phyloP scores from a whole-genome alignment of 2,113 vertebrate genomes.

The Grammomys surdaster region DNA sequence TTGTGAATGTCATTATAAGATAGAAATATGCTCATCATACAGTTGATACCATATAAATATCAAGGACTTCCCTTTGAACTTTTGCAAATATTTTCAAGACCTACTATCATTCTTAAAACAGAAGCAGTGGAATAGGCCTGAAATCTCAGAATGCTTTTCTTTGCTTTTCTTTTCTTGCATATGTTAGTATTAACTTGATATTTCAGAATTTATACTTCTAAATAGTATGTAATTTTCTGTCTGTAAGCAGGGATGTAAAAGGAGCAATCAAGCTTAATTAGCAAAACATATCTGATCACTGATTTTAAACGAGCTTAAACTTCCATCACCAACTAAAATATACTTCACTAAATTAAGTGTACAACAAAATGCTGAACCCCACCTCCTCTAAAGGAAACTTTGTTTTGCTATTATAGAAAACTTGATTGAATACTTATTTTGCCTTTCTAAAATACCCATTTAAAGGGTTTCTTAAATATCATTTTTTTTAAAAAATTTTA shows the following conservation, averaged over 20 bases:
- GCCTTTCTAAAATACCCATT: slow-evolving; percentile 9
- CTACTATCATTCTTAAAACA: slow-evolving; percentile 7
- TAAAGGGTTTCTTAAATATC: slow-evolving; percentile 28
- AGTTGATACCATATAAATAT: background rate
- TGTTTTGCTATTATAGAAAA: slow-evolving; percentile 15
- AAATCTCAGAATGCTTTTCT: slow-evolving; percentile 28
- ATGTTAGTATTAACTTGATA: slow-evolving; percentile 63
- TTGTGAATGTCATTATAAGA: background rate
- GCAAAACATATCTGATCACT: slow-evolving; percentile 19
- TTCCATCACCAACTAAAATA: slow-evolving; percentile 28
- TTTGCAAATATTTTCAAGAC: slow-evolving; percentile 31
- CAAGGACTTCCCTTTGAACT: background rate
- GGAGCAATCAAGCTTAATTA: slow-evolving; percentile 46
- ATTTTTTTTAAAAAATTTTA: slow-evolving; percentile 21
- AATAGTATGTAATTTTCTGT: slow-evolving; percentile 12
- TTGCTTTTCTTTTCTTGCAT: slow-evolving; percentile 40
- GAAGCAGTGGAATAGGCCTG: background rate
- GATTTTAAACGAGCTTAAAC: background rate
- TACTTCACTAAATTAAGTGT: background rate
- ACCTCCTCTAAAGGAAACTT: background rate
- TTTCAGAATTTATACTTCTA: slow-evolving; percentile 60
- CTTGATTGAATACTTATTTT: background rate
- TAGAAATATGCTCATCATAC: background rate
- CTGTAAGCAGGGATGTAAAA: slow-evolving; percentile 25
- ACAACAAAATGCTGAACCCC: background rate